Evolutionary conservation across 2,113 vertebrate species (phyloP).

Genomic region (Sorex araneus): DNA sequence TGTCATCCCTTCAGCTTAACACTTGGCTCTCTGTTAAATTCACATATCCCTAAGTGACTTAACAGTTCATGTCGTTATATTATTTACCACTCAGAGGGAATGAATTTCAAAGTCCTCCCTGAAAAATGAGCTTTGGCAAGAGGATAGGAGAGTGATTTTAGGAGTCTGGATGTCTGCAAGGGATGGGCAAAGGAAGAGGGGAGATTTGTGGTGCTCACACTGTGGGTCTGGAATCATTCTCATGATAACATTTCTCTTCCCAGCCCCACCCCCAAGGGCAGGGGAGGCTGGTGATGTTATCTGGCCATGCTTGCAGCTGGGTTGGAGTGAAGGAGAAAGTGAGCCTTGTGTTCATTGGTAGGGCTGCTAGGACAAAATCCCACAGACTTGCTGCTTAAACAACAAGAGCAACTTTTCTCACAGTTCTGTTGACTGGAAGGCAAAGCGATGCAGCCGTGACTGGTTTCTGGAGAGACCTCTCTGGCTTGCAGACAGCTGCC

Average conservation of each 20-base stretch:
- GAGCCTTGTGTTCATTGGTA: neutral
- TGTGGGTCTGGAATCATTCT: neutral
- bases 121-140: neutral
- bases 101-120: slow-evolving; percentile 2
- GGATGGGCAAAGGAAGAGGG: neutral
- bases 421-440: neutral
- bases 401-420: neutral
- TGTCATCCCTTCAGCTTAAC: neutral
- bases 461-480: neutral
- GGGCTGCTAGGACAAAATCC: neutral
- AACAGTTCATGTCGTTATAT: neutral
- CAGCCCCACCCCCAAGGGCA: neutral
- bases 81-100: slow-evolving; percentile 33
- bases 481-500: neutral
- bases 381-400: neutral
- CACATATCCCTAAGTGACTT: neutral
- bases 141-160: neutral
- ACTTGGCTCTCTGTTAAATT: neutral
- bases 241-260: neutral
- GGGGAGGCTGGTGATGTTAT: neutral
- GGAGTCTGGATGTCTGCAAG: neutral
- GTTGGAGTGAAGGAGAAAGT: neutral
- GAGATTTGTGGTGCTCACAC: neutral
- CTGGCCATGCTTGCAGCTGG: neutral
- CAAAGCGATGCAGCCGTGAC: neutral